A percentile compares a stretch with the other conserved stretches of the same genome.
Evolutionary conservation across 2,888 invertebrate genomes (phyloP).

Genomic region (Dorcus parallelipipedus): DNA sequence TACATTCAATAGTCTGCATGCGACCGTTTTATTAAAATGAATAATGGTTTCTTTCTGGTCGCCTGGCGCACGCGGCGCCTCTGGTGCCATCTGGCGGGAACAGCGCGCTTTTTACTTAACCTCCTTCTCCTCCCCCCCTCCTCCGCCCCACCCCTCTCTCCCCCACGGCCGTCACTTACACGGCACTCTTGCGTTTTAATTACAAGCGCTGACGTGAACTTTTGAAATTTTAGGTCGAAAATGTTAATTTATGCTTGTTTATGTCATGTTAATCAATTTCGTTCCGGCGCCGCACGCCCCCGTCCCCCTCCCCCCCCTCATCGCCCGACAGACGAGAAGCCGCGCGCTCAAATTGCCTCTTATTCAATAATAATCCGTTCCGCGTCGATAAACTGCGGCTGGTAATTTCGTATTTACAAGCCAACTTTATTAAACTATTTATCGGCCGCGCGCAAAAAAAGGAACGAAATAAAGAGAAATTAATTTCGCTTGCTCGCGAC

Average conservation of each 20-base stretch:
- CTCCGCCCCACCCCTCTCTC: conserved; percentile 20
- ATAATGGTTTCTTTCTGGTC: conserved; percentile 45
- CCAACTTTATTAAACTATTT: no score
- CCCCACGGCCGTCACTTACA: conserved; percentile 43
- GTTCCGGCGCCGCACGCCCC: conserved; percentile 10
- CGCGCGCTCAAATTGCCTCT: not conserved
- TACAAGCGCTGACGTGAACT: conserved; percentile 40
- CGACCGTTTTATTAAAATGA: conserved; percentile 47
- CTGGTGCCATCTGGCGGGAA: conserved; percentile 45
- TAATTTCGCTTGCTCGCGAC: no score
- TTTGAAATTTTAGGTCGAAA: conserved; percentile 45
- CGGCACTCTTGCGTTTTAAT: conserved; percentile 34
- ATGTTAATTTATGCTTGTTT: conserved; percentile 45
- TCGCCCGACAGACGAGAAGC: not conserved
- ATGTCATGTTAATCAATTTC: conserved; percentile 45
- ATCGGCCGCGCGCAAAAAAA: no score
- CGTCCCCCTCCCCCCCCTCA: not conserved
- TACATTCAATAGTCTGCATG: conserved; percentile 42
- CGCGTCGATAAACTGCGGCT: no score
- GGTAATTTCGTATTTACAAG: no score
- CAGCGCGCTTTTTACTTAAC: conserved; percentile 42
- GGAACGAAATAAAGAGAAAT: no score
- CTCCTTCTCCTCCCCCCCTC: conserved; percentile 24
- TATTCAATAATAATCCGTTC: not conserved
- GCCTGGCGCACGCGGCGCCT: conserved; percentile 37